Percentiles rank a stretch among this genome's conserved stretches.
phyloP scores from a whole-genome alignment of 2,113 vertebrate species.

The Oncorhynchus clarkii region DNA sequence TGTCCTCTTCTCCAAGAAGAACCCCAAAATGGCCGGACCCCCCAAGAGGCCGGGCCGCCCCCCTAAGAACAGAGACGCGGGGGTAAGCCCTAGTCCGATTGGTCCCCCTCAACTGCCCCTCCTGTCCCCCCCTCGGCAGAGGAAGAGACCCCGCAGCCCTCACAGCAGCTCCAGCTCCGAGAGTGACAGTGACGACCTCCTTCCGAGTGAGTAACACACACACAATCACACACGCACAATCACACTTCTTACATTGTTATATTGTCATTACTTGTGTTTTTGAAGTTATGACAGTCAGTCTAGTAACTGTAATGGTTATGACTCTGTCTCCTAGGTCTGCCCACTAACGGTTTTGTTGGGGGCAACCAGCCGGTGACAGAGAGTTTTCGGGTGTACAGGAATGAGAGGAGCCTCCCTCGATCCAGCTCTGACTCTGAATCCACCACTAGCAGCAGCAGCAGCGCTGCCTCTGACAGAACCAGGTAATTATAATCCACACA shows the following conservation, averaged over 20 bases:
- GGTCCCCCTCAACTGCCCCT: slow-evolving; percentile 92
- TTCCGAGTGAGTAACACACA: slow-evolving; percentile 52
- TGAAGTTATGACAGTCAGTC: too few relatives aligned
- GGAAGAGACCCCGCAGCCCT: slow-evolving; percentile 77
- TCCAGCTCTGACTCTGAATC: slow-evolving; percentile 98
- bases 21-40: slow-evolving; percentile 90
- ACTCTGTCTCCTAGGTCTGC: slow-evolving; percentile 74
- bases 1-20: slow-evolving; percentile 98
- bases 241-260: neutral
- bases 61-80: slow-evolving; percentile 89
- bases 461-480: slow-evolving; percentile 94
- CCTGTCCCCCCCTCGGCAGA: slow-evolving; percentile 79
- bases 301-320: neutral
- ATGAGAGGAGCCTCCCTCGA: slow-evolving; percentile 89
- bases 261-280: neutral
- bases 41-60: slow-evolving; percentile 94
- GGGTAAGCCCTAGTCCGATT: slow-evolving; percentile 84
- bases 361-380: slow-evolving; percentile 93
- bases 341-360: slow-evolving; percentile 91
- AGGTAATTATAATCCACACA: slow-evolving; percentile 73
- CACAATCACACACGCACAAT: neutral
- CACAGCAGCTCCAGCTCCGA: slow-evolving; percentile 91
- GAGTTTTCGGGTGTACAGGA: slow-evolving; percentile 96
- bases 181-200: slow-evolving; percentile 85
- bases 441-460: slow-evolving; percentile 96